These are phyloP conservation scores for Thaleichthys pacificus DNA, from an alignment of 2,797 vertebrate genomes.

Conservation along the genomic window DNA sequence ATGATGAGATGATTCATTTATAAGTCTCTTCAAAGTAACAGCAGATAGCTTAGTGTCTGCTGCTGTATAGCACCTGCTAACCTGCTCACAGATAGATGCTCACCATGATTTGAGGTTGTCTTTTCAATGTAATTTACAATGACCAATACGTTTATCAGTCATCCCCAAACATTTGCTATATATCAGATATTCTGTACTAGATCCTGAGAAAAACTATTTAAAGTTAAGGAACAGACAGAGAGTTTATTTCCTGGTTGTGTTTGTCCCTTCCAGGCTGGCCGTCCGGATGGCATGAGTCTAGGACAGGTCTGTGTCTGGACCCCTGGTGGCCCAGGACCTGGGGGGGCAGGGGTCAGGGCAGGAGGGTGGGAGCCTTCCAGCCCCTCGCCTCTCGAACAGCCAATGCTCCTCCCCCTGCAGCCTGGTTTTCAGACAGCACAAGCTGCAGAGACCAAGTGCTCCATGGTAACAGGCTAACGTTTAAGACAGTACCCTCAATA, in stretches of 20 bases:
- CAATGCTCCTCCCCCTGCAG: conserved; percentile 23
- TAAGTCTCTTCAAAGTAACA: too few relatives aligned
- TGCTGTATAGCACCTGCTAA: too few relatives aligned
- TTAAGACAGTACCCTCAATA: background rate
- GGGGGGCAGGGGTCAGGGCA: conserved; percentile 77
- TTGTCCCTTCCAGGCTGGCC: conserved; percentile 77
- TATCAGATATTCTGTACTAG: too few relatives aligned
- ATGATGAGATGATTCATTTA: too few relatives aligned
- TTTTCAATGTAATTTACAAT: too few relatives aligned
- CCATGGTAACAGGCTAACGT: conserved; percentile 45
- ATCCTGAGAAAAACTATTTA: too few relatives aligned
- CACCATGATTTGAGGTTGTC: too few relatives aligned
- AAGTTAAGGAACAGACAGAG: background rate
- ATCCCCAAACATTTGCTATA: too few relatives aligned
- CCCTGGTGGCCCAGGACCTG: conserved; percentile 85
- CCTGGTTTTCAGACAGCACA: background rate
- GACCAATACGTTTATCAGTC: too few relatives aligned
- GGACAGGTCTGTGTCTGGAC: conserved; percentile 86
- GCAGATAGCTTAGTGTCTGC: too few relatives aligned
- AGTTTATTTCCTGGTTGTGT: background rate
- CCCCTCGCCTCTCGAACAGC: conserved; percentile 19
- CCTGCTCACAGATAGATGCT: too few relatives aligned
- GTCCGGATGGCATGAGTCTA: conserved; percentile 91
- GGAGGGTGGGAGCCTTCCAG: conserved; percentile 70
- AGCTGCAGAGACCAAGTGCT: conserved; percentile 16